These are phyloP conservation scores for Lycia hirtaria DNA, from an alignment of 2,888 invertebrate species.

Conservation along the genomic window DNA sequence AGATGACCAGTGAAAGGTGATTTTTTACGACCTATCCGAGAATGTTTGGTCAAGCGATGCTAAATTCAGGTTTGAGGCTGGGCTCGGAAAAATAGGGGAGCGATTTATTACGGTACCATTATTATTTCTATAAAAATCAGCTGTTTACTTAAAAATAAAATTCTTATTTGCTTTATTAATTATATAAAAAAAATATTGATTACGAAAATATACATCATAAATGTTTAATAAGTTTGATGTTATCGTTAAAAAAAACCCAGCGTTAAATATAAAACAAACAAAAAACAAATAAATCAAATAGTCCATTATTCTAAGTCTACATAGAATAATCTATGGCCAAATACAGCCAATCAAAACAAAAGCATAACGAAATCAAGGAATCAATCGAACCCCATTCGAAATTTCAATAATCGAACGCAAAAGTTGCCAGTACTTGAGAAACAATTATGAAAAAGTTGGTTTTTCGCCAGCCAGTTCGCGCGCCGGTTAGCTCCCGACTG, in stretches of 20 bases:
- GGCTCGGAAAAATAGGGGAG: slow-evolving; percentile 34
- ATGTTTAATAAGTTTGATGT: too few relatives aligned
- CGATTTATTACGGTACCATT: background rate
- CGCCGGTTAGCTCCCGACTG: slow-evolving; percentile 82
- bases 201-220: too few relatives aligned
- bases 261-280: background rate
- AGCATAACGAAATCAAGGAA: slow-evolving; percentile 55
- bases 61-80: slow-evolving; percentile 41
- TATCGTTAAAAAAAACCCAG: too few relatives aligned
- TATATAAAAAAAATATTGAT: too few relatives aligned
- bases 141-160: background rate
- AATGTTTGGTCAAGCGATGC: slow-evolving; percentile 65
- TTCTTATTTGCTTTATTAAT: background rate
- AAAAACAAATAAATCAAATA: background rate
- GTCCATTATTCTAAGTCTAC: background rate
- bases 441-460: slow-evolving; percentile 84
- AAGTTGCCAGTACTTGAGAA: slow-evolving; percentile 74
- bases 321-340: slow-evolving; percentile 1
- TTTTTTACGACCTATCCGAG: slow-evolving; percentile 71
- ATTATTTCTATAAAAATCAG: too few relatives aligned
- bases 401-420: slow-evolving; percentile 79
- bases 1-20: slow-evolving; percentile 65
- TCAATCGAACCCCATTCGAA: slow-evolving; percentile 64
- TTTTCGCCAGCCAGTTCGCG: slow-evolving; percentile 79
- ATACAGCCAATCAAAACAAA: slow-evolving; percentile 33